A percentile compares a stretch with the other conserved stretches of the same genome.
These are phyloP conservation scores for Drosophila neocordata DNA, from an alignment of 1,140 invertebrate genomes.

Conservation along the genomic window DNA sequence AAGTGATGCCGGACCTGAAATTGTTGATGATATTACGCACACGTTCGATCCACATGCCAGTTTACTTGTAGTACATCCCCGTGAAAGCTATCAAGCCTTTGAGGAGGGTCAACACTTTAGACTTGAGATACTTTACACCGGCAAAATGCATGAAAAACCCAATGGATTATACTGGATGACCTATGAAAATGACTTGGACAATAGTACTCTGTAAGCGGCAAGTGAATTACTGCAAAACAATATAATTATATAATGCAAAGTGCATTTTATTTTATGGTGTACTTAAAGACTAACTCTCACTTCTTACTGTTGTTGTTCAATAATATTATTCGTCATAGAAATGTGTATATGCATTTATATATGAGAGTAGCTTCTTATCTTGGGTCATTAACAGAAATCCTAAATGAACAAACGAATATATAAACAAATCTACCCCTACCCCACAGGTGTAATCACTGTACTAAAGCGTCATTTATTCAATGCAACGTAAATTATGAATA, in stretches of 20 bases:
- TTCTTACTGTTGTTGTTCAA: slow-evolving; percentile 50
- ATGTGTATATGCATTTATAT: no score
- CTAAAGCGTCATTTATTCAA: background rate
- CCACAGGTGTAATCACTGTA: background rate
- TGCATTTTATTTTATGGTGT: background rate
- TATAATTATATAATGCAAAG: slow-evolving; percentile 6
- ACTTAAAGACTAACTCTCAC: slow-evolving; percentile 35
- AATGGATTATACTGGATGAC: slow-evolving; percentile 87
- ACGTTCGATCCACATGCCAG: slow-evolving; percentile 32
- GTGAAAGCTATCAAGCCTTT: slow-evolving; percentile 67
- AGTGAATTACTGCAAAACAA: background rate
- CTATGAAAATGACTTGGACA: slow-evolving; percentile 77
- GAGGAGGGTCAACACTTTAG: slow-evolving; percentile 68
- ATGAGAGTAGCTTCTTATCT: slow-evolving; percentile 5
- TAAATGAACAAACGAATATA: background rate
- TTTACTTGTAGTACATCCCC: slow-evolving; percentile 69
- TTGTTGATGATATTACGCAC: slow-evolving; percentile 62
- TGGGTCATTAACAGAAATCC: slow-evolving; percentile 11
- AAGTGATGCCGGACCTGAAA: slow-evolving; percentile 27
- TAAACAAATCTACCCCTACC: no score
- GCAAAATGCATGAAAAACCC: slow-evolving; percentile 67
- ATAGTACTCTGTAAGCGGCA: slow-evolving; percentile 65
- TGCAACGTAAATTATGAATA: background rate
- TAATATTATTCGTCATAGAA: slow-evolving; percentile 24
- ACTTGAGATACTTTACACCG: slow-evolving; percentile 69